These are phyloP conservation scores for Cettia cetti DNA, from an alignment of 2,113 vertebrate genomes.

Conservation along the genomic window DNA sequence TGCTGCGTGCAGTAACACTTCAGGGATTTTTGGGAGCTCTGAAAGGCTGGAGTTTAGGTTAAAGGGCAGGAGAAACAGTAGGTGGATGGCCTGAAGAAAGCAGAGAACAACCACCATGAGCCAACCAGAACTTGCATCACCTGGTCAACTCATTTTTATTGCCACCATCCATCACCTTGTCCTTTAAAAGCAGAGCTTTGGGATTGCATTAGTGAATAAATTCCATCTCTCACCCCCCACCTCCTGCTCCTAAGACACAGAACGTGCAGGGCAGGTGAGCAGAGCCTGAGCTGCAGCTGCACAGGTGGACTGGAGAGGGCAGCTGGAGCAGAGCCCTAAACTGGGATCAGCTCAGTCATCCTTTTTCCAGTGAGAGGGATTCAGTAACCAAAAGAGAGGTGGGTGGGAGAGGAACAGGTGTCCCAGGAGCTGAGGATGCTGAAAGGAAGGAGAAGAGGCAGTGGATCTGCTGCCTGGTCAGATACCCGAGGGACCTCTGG, in stretches of 20 bases:
- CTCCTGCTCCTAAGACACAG: background rate
- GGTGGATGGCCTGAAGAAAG: background rate
- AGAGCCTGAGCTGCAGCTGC: background rate
- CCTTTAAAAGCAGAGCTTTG: background rate
- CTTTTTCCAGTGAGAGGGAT: background rate
- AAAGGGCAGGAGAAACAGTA: background rate
- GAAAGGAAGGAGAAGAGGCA: background rate
- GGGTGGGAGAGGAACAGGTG: background rate
- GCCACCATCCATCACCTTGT: background rate
- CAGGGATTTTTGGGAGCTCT: background rate
- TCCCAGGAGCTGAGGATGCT: background rate
- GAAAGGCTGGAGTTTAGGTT: background rate
- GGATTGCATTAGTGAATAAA: background rate
- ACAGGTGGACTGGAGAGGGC: background rate
- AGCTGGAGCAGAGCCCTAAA: background rate
- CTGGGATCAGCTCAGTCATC: background rate
- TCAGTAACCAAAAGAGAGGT: background rate
- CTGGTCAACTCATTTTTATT: background rate
- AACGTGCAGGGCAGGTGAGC: background rate
- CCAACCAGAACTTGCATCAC: background rate
- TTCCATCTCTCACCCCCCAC: background rate
- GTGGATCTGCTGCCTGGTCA: background rate
- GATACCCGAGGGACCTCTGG: background rate
- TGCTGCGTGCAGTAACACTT: background rate
- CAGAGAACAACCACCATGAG: background rate